These are phyloP conservation scores for Aelia acuminata DNA, from an alignment of 2,888 invertebrate genomes.

Conservation along the genomic window DNA sequence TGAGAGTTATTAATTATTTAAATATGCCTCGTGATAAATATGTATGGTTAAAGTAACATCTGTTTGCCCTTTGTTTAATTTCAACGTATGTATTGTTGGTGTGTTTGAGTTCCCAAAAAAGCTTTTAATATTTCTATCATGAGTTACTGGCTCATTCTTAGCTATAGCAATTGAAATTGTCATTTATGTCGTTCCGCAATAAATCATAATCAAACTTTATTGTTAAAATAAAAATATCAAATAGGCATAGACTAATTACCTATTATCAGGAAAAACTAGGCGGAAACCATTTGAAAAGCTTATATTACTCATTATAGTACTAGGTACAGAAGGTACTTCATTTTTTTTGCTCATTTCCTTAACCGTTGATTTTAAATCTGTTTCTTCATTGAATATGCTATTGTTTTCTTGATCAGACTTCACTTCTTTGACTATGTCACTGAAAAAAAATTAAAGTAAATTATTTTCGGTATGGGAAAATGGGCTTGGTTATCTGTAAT, in stretches of 20 bases:
- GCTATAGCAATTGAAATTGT: too few species aligned
- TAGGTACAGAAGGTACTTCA: conserved; percentile 42
- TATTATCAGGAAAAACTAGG: conserved; percentile 44
- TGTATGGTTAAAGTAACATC: too few species aligned
- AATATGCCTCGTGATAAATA: too few species aligned
- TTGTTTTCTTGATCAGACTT: conserved; percentile 6
- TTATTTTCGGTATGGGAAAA: not conserved
- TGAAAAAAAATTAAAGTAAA: conserved; percentile 12
- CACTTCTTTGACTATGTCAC: conserved; percentile 25
- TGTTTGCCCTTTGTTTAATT: too few species aligned
- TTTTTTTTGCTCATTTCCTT: conserved; percentile 27
- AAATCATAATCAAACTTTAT: not conserved
- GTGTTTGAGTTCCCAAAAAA: too few species aligned
- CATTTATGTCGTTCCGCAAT: not conserved
- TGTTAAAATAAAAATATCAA: not conserved
- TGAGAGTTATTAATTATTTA: too few species aligned
- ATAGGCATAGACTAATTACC: conserved; percentile 31
- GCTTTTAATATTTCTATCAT: too few species aligned
- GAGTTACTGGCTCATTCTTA: too few species aligned
- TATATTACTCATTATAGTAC: conserved; percentile 1
- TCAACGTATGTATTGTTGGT: too few species aligned
- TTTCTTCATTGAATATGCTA: not conserved
- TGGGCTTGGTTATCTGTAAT: not conserved
- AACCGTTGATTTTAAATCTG: not conserved
- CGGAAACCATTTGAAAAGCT: conserved; percentile 32